These are phyloP conservation scores for Andrena flavipes DNA, from an alignment of 2,888 invertebrate species.

Conservation along the genomic window DNA sequence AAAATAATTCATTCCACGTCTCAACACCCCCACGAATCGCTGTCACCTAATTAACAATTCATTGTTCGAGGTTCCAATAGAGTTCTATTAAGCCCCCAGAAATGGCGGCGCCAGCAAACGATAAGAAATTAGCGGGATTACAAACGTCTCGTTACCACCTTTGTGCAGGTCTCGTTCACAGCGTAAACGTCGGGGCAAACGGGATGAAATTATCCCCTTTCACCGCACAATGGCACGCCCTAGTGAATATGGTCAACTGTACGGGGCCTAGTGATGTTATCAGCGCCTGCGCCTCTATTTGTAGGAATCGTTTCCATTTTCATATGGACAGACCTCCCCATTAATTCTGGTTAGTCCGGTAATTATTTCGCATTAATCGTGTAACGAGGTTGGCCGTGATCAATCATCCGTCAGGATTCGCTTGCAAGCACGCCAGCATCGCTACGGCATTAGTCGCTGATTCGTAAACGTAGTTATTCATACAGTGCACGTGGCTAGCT, in stretches of 20 bases:
- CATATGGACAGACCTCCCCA: constrained; percentile 54
- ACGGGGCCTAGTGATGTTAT: constrained; percentile 9
- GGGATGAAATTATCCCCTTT: constrained; percentile 50
- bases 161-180: constrained; percentile 9
- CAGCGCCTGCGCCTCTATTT: constrained; percentile 31
- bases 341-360: constrained; percentile 75
- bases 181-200: constrained; percentile 19
- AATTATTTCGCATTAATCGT: constrained; percentile 78
- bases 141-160: constrained; percentile 47
- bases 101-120: constrained; percentile 15
- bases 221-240: constrained; percentile 37
- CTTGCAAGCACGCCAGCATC: background rate
- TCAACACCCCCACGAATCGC: too few relatives aligned
- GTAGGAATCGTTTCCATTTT: constrained; percentile 67
- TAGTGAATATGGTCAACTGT: constrained; percentile 18
- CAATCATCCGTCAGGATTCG: constrained; percentile 74
- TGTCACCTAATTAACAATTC: constrained; percentile 19
- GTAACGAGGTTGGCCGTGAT: constrained; percentile 65
- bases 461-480: constrained; percentile 52
- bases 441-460: constrained; percentile 20
- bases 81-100: background rate
- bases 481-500: constrained; percentile 36
- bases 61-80: constrained; percentile 17
- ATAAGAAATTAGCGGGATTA: constrained; percentile 48
- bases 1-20: too few relatives aligned